A percentile compares a stretch with the other conserved stretches of the same genome.
Conservation (phyloP, 2,797 vertebrate species). For the Acanthurus leucopareius region DNA sequence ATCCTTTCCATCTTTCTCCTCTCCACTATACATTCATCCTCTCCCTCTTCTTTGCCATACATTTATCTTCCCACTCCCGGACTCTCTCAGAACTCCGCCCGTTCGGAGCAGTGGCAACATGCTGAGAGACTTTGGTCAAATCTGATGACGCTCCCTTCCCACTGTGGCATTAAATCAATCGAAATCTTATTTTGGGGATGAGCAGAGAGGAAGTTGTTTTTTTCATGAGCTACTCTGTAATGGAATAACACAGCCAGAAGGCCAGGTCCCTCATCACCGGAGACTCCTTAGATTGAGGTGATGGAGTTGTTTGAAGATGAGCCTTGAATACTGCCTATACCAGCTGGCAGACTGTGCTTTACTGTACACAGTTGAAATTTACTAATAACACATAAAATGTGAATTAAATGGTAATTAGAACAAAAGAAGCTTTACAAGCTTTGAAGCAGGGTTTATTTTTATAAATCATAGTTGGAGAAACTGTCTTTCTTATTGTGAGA, state of each 20-base stretch:
- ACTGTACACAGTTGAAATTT: slow-evolving; percentile 46
- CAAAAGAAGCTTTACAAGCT: slow-evolving; percentile 5
- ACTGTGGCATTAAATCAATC: slow-evolving; percentile 87
- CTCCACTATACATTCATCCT: slow-evolving; percentile 39
- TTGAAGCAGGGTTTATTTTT: slow-evolving; percentile 32
- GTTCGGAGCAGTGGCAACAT: slow-evolving; percentile 66
- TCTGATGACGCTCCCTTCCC: slow-evolving; percentile 77
- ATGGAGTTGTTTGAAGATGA: slow-evolving; percentile 75
- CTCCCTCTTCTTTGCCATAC: slow-evolving; percentile 26
- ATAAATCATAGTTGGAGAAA: slow-evolving; percentile 16
- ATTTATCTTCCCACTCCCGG: slow-evolving; percentile 46
- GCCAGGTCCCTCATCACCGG: slow-evolving; percentile 72
- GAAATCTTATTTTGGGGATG: slow-evolving; percentile 85
- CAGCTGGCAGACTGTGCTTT: slow-evolving; percentile 36
- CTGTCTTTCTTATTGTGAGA: background rate
- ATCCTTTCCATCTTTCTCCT: slow-evolving; percentile 36
- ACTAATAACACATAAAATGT: slow-evolving; percentile 45
- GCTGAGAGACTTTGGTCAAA: slow-evolving; percentile 76
- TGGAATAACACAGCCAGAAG: slow-evolving; percentile 78
- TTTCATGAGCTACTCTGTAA: slow-evolving; percentile 78
- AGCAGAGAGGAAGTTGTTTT: slow-evolving; percentile 82
- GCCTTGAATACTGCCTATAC: slow-evolving; percentile 63
- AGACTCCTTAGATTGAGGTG: slow-evolving; percentile 73
- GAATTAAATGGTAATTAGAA: slow-evolving; percentile 52
- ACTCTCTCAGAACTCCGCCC: slow-evolving; percentile 58